These are phyloP conservation scores for Yponomeuta sedellus DNA, from an alignment of 2,888 invertebrate genomes.

Conservation along the genomic window DNA sequence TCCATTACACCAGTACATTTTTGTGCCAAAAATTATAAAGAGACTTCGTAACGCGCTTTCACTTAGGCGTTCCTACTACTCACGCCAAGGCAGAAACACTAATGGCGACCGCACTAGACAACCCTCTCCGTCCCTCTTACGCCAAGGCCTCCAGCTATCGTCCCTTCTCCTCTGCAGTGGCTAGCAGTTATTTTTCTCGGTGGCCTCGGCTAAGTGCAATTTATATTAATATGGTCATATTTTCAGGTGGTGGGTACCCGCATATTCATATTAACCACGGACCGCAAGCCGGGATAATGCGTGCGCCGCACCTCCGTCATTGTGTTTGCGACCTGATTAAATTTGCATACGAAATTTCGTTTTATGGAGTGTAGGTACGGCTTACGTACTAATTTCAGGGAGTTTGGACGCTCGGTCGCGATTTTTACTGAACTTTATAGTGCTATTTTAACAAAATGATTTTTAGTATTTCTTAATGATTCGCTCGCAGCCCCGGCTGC, in stretches of 20 bases:
- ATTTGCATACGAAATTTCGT: constrained; percentile 62
- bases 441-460: no score
- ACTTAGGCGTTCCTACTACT: not conserved
- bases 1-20: not conserved
- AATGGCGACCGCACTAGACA: not conserved
- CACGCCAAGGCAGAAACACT: not conserved
- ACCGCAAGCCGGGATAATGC: constrained; percentile 30
- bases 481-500: no score
- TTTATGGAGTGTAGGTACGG: constrained; percentile 23
- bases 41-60: not conserved
- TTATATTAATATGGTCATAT: constrained; percentile 71
- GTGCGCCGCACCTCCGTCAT: constrained; percentile 64
- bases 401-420: not conserved
- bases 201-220: constrained; percentile 50
- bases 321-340: constrained; percentile 66
- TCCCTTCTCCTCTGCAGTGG: constrained; percentile 18
- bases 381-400: not conserved
- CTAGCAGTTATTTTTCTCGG: constrained; percentile 46
- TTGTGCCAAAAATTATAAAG: not conserved
- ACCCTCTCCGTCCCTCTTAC: not conserved
- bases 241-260: constrained; percentile 62
- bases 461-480: no score
- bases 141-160: not conserved
- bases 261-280: constrained; percentile 68
- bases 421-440: no score